A percentile compares a stretch with the other conserved stretches of the same genome.
These are phyloP conservation scores for Rotaria sp. DNA, from an alignment of 2,888 invertebrate species.

Conservation along the genomic window DNA sequence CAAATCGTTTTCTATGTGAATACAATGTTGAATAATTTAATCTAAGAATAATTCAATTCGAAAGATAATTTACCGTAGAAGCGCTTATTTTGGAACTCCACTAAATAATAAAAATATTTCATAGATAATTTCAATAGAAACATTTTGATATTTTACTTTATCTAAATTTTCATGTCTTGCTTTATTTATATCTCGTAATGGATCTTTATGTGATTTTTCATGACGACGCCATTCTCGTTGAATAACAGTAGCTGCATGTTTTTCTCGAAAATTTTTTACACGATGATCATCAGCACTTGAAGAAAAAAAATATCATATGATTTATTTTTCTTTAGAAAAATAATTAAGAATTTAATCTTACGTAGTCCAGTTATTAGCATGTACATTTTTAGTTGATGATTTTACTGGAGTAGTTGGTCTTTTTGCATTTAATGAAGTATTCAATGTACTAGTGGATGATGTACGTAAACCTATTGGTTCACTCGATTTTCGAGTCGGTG, in stretches of 20 bases:
- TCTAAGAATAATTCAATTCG: too few relatives aligned
- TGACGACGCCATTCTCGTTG: conserved; percentile 18
- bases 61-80: not conserved
- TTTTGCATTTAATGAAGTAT: too few relatives aligned
- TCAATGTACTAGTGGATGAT: too few relatives aligned
- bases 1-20: too few relatives aligned
- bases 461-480: too few relatives aligned
- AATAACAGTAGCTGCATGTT: conserved; percentile 5
- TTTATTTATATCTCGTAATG: not conserved
- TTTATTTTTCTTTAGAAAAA: not conserved
- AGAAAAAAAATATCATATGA: not conserved
- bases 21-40: too few relatives aligned
- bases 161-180: not conserved
- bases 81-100: not conserved
- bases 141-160: not conserved
- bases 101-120: too few relatives aligned
- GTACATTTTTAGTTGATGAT: not conserved
- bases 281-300: not conserved
- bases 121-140: not conserved
- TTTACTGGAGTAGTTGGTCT: too few relatives aligned
- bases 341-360: not conserved
- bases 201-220: not conserved
- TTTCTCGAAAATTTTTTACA: not conserved
- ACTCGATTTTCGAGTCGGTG: too few relatives aligned
- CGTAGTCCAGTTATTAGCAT: not conserved